A percentile compares a stretch with the other conserved stretches of the same genome.
Conservation (phyloP, 2,888 invertebrate species). For the Candidula unifasciata region DNA sequence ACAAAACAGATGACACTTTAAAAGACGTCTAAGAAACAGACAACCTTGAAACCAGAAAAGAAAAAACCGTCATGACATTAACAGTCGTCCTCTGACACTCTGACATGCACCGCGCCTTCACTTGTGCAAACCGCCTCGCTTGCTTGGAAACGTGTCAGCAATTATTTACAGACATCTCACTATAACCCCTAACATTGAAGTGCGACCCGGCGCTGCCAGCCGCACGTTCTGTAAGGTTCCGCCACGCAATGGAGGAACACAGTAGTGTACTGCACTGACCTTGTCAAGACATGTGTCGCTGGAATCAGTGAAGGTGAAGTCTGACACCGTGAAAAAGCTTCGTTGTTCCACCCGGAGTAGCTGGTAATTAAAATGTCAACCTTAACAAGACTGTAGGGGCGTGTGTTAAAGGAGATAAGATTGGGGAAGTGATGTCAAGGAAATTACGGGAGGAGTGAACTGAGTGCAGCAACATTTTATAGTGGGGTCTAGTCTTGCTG, state of each 20-base stretch:
- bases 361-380: conserved; percentile 41
- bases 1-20: too few species aligned
- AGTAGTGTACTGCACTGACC: conserved; percentile 1
- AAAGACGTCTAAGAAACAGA: background rate
- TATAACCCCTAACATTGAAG: conserved; percentile 4
- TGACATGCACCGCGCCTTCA: background rate
- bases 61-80: conserved; percentile 14
- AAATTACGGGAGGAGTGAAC: too few species aligned
- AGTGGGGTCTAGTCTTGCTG: too few species aligned
- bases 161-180: conserved; percentile 18
- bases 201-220: conserved; percentile 10
- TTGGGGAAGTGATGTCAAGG: too few species aligned
- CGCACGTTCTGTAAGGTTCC: background rate
- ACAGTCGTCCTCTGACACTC: background rate
- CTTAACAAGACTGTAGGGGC: background rate
- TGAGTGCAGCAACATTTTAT: too few species aligned
- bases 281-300: conserved; percentile 9
- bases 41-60: background rate
- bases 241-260: background rate
- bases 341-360: background rate
- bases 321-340: conserved; percentile 18
- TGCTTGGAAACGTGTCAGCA: conserved; percentile 16
- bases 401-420: background rate
- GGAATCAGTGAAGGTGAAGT: conserved; percentile 28
- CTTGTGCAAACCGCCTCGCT: background rate